A percentile compares a stretch with the other conserved stretches of the same genome.
These are phyloP conservation scores for Spisula solida DNA, from an alignment of 2,888 invertebrate species.

Conservation along the genomic window DNA sequence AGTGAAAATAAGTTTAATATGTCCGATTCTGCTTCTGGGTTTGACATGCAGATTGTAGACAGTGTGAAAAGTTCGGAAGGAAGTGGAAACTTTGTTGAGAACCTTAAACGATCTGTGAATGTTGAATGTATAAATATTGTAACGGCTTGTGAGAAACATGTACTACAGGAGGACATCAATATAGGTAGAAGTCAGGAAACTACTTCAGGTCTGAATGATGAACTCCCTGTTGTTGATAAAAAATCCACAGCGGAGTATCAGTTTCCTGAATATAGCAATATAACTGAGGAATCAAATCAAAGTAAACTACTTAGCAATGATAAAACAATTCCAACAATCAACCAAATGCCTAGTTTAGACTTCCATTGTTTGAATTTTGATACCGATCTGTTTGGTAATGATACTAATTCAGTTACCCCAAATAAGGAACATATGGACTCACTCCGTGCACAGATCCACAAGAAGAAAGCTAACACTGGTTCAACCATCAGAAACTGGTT, in stretches of 20 bases:
- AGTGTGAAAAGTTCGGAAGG: not conserved
- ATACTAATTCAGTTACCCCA: slow-evolving; percentile 38
- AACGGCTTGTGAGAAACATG: not conserved
- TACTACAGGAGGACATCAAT: not conserved
- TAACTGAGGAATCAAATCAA: slow-evolving; percentile 54
- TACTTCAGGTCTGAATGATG: slow-evolving; percentile 15
- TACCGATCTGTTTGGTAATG: slow-evolving; percentile 18
- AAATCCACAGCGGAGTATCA: not conserved
- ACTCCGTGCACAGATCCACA: slow-evolving; percentile 40
- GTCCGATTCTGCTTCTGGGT: not conserved
- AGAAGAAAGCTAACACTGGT: slow-evolving; percentile 52
- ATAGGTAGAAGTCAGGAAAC: not conserved
- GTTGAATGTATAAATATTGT: not conserved
- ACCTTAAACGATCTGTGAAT: not conserved
- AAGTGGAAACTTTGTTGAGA: not conserved
- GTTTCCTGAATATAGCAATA: slow-evolving; percentile 62
- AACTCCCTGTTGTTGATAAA: not conserved
- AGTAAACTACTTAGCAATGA: not conserved
- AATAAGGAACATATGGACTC: slow-evolving; percentile 31
- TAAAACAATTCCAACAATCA: not conserved
- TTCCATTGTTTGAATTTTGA: slow-evolving; percentile 23
- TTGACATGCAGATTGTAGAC: not conserved
- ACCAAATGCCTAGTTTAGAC: not conserved
- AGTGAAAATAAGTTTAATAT: not conserved
- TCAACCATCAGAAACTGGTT: slow-evolving; percentile 67